These are phyloP conservation scores for Nipponia nippon DNA, from an alignment of 2,113 vertebrate genomes.

Conservation along the genomic window DNA sequence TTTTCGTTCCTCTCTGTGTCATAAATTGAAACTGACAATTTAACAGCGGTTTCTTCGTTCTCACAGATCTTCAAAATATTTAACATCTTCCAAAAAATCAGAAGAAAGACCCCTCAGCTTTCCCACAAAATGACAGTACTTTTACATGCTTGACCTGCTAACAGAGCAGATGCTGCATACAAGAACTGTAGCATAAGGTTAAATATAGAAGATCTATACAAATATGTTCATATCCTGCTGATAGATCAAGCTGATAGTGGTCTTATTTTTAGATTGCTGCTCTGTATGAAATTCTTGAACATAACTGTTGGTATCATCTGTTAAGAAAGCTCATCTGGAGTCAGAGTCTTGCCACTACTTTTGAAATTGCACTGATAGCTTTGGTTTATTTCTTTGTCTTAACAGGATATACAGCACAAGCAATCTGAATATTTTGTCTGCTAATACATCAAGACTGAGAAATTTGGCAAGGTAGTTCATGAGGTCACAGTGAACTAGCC, in stretches of 20 bases:
- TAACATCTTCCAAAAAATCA: slow-evolving; percentile 68
- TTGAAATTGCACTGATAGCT: not conserved
- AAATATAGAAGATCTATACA: not conserved
- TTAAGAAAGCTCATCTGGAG: not conserved
- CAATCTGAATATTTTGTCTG: not conserved
- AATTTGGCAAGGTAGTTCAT: not conserved
- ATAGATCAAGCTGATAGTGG: not conserved
- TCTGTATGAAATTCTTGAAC: not conserved
- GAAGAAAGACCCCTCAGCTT: not conserved
- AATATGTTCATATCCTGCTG: not conserved
- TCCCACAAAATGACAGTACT: not conserved
- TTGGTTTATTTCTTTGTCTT: not conserved
- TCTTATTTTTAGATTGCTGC: not conserved
- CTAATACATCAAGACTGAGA: not conserved
- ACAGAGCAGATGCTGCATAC: not conserved
- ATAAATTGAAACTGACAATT: slow-evolving; percentile 73
- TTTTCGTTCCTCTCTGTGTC: slow-evolving; percentile 66
- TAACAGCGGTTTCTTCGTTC: slow-evolving; percentile 70
- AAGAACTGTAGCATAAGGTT: not conserved
- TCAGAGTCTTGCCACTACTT: not conserved
- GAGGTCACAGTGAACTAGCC: not conserved
- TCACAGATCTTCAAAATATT: slow-evolving; percentile 72
- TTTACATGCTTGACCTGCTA: not conserved
- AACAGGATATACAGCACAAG: not conserved
- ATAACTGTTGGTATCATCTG: not conserved